Conservation (phyloP, 1,140 invertebrate genomes). For the Neodiprion pinetum region DNA sequence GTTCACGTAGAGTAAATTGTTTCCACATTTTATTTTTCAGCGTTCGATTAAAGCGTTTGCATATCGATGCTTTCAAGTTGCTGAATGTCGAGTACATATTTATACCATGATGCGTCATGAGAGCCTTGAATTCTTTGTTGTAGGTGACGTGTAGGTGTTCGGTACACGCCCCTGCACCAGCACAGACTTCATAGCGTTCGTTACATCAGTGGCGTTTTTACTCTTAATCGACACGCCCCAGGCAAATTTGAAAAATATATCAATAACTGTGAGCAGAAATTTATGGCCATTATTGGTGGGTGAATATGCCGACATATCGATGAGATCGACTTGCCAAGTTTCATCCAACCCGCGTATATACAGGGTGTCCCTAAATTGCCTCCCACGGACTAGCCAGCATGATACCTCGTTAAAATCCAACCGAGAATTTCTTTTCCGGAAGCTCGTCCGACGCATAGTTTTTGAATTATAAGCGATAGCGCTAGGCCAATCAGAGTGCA, state of each 20-base stretch:
- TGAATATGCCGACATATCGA: not conserved
- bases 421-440: too few relatives aligned
- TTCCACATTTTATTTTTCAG: conserved; percentile 25
- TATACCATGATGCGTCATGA: conserved; percentile 25
- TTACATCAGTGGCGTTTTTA: conserved; percentile 16
- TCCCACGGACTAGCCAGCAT: too few relatives aligned
- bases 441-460: too few relatives aligned
- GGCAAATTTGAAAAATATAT: not conserved
- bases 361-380: too few relatives aligned
- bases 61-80: conserved; percentile 25
- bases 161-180: conserved; percentile 13
- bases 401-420: too few relatives aligned
- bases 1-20: conserved; percentile 17
- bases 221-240: not conserved
- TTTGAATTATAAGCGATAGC: too few relatives aligned
- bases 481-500: too few relatives aligned
- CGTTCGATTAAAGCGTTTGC: conserved; percentile 26
- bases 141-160: conserved; percentile 24
- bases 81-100: conserved; percentile 13
- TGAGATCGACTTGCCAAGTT: not conserved
- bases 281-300: not conserved
- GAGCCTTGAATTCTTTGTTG: conserved; percentile 24
- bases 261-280: not conserved
- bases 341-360: too few relatives aligned
- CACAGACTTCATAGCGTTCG: conserved; percentile 18